Conservation (phyloP, 2,888 invertebrate genomes). For the Agrilus biguttatus region DNA sequence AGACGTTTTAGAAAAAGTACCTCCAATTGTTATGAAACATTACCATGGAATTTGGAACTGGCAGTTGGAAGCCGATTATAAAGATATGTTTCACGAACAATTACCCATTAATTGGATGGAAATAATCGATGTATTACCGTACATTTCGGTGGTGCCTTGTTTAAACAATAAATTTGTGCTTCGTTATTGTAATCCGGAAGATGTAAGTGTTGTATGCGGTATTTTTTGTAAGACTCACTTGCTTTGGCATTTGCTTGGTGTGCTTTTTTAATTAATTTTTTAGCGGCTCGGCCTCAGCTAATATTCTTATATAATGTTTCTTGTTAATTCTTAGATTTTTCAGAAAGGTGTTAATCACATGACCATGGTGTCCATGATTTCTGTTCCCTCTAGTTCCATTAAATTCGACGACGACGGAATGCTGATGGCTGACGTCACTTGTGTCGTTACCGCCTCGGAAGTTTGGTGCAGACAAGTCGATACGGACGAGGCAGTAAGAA, state of each 20-base stretch:
- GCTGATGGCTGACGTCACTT: constrained; percentile 31
- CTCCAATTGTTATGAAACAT: constrained; percentile 31
- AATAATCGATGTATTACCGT: constrained; percentile 41
- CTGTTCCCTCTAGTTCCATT: constrained; percentile 26
- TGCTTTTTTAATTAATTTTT: not conserved
- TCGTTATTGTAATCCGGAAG: constrained; percentile 23
- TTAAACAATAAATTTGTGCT: constrained; percentile 19
- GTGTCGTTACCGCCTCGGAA: constrained; percentile 30
- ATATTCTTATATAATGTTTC: constrained; percentile 6
- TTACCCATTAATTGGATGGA: constrained; percentile 57
- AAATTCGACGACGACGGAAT: constrained; percentile 25
- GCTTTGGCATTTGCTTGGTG: not conserved
- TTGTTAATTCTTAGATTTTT: constrained; percentile 19
- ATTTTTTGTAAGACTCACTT: not conserved
- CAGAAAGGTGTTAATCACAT: constrained; percentile 21
- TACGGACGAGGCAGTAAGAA: constrained; percentile 34
- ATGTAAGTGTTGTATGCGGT: constrained; percentile 23
- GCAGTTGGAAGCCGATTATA: constrained; percentile 35
- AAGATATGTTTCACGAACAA: constrained; percentile 46
- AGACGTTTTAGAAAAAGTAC: constrained; percentile 24
- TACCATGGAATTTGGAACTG: constrained; percentile 34
- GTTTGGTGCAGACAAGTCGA: constrained; percentile 38
- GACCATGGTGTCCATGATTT: constrained; percentile 15
- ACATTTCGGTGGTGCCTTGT: constrained; percentile 36
- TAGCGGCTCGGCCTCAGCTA: constrained; percentile 4